Base-by-base conservation (phyloP, 2,888 invertebrate genomes). In the Mythimna impura region DNA sequence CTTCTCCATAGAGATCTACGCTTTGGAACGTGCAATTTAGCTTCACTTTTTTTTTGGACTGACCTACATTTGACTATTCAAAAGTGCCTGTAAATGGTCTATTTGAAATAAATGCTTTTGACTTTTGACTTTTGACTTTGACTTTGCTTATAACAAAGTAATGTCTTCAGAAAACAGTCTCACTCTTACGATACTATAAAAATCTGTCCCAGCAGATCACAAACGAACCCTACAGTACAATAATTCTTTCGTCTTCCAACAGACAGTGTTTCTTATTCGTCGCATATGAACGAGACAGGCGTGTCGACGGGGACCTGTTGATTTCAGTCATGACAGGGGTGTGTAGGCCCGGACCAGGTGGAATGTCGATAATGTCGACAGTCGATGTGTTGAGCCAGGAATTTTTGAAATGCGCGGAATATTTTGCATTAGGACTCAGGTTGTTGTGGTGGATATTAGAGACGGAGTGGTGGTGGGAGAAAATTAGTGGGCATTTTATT, bases 231-330 rank as follows among this genome's bases (percentile, higher is more conserved):
- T 17, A 5, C 20, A 40, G 10, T 22, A 76, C 70, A 66, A 63
- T 76, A 58, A 30, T 55, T 25, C 72, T 62, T 57, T 60, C 81
- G 64, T 78, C 78, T 67, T 80, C 47, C 47, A 40, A 64, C 71
- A 72, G 62, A 50, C 20, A 61, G 60, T 80, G 71, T 83, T 77
- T 75, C 83, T 77, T 65, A 57, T 83, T 87, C 83, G 88, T 84
- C 73, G 71, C 74, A 83, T 91, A 75, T 91, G 89, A 92, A 91
- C 83, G 82, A 73, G 76, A 72, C 82, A 82, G 74, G 79, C 91
- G 88, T 90, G 89, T 87, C 85, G 90, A 86, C 86, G 89, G 90
- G 88, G 89, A 95, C 94, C 94, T 95, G 94, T 94, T 95, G 94
- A 94, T 91, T 92, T 82, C 87, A 89, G 87, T 90, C 90, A 92